Evolutionary conservation across 1,140 invertebrate species (phyloP).

Genomic region (Colletes gigas): DNA sequence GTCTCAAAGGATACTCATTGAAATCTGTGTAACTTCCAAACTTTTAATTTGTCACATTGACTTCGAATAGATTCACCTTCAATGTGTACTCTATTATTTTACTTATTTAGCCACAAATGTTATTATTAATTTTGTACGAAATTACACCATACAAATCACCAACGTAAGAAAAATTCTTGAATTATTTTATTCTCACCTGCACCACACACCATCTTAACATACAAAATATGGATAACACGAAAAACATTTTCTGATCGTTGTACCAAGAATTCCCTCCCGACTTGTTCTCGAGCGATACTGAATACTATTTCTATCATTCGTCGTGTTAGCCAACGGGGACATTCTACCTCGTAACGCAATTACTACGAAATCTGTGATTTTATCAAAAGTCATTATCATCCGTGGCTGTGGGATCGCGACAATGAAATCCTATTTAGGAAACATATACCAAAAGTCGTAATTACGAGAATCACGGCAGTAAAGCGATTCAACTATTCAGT

Average conservation of each 20-base stretch:
- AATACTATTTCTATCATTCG: not conserved
- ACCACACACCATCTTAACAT: not conserved
- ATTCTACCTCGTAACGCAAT: not conserved
- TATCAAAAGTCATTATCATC: not conserved
- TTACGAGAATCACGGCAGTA: too few relatives aligned
- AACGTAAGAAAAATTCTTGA: not conserved
- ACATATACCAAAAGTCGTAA: not conserved
- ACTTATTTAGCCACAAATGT: too few relatives aligned
- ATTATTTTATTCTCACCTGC: slow-evolving; percentile 2
- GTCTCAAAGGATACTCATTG: too few relatives aligned
- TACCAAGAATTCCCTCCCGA: not conserved
- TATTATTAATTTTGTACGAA: too few relatives aligned
- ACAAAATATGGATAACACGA: not conserved
- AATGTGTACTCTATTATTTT: too few relatives aligned
- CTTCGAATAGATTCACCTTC: too few relatives aligned
- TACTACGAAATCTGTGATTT: not conserved
- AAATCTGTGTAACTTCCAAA: too few relatives aligned
- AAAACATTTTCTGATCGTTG: not conserved
- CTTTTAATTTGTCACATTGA: too few relatives aligned
- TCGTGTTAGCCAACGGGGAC: not conserved
- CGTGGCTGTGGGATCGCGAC: not conserved
- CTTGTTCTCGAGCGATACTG: not conserved
- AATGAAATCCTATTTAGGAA: not conserved
- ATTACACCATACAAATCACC: not conserved
- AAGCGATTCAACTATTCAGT: too few relatives aligned